Percentiles rank a stretch among this genome's conserved stretches.
These are phyloP conservation scores for Tetrao urogallus DNA, from an alignment of 2,113 vertebrate genomes.

Conservation along the genomic window DNA sequence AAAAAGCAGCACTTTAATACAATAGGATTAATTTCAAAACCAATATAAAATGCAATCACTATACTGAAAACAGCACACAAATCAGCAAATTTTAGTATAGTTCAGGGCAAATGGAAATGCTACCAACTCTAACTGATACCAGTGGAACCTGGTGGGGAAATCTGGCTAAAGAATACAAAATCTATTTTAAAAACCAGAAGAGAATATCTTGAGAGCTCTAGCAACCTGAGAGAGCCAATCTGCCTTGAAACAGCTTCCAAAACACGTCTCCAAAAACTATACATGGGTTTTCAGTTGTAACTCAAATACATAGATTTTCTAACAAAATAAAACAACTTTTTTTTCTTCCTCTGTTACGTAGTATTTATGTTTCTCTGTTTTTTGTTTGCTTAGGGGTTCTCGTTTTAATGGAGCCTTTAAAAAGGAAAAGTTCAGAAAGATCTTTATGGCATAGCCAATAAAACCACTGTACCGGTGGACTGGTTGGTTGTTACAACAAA, in stretches of 20 bases:
- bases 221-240: background rate
- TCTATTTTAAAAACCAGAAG: background rate
- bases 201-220: background rate
- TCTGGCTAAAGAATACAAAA: background rate
- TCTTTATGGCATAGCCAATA: background rate
- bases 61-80: background rate
- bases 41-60: background rate
- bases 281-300: background rate
- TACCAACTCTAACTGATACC: background rate
- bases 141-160: background rate
- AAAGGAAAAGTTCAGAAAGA: background rate
- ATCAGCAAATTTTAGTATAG: background rate
- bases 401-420: background rate
- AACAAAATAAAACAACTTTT: background rate
- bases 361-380: background rate
- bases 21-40: background rate
- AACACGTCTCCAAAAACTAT: background rate
- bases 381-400: background rate
- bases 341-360: background rate
- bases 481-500: background rate
- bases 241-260: background rate
- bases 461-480: background rate
- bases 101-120: background rate
- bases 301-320: background rate
- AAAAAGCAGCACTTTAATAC: background rate